A percentile compares a stretch with the other conserved stretches of the same genome.
These are phyloP conservation scores for Eretmochelys imbricata DNA, from an alignment of 2,113 vertebrate species.

Conservation along the genomic window DNA sequence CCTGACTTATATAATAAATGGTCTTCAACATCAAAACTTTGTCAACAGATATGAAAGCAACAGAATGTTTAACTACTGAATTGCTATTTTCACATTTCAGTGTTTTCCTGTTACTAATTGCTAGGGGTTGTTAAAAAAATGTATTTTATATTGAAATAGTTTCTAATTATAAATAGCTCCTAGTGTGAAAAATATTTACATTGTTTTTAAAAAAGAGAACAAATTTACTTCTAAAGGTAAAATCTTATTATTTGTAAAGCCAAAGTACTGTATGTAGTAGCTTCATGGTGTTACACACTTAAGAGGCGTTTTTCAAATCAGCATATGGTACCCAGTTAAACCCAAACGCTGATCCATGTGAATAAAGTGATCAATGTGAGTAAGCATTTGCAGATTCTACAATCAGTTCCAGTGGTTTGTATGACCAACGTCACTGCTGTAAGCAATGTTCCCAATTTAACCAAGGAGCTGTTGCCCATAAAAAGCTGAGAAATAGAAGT, in stretches of 20 bases:
- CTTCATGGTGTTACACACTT: not conserved
- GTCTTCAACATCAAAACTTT: not conserved
- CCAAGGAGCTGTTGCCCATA: not conserved
- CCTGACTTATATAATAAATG: not conserved
- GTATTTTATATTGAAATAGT: not conserved
- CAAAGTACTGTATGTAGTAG: not conserved
- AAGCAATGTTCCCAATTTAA: not conserved
- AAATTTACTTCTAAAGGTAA: not conserved
- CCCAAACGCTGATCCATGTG: not conserved
- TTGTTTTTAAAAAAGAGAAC: not conserved
- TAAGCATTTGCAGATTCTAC: not conserved
- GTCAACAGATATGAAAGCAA: not conserved
- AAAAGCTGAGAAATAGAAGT: not conserved
- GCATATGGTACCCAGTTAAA: not conserved
- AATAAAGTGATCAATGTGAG: conserved; percentile 17
- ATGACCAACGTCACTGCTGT: not conserved
- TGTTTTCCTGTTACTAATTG: not conserved
- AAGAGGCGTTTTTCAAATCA: not conserved
- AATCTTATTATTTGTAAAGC: conserved; percentile 14
- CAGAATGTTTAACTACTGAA: not conserved
- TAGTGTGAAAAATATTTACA: not conserved
- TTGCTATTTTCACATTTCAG: not conserved
- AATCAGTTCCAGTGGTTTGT: not conserved
- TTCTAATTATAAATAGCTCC: not conserved
- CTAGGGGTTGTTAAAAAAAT: not conserved